Conservation (phyloP, 2,113 vertebrate species). For the Cryptotis parvus region DNA sequence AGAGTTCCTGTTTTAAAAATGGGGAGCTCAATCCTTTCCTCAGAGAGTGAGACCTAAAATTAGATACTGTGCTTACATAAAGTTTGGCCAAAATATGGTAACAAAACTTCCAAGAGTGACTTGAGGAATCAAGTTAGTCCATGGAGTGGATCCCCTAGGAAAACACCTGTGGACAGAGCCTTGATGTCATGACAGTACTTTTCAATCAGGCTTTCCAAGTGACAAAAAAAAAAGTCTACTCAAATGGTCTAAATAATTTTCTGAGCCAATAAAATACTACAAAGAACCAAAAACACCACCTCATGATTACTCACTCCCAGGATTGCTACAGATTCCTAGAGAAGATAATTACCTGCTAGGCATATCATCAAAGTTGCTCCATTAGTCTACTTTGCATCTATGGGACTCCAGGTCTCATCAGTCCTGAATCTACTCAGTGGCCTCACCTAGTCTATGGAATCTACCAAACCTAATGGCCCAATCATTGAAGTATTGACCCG, state of each 20-base stretch:
- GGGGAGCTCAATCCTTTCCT: neutral
- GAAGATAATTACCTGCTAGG: constrained; percentile 78
- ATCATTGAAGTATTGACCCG: neutral
- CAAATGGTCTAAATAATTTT: constrained; percentile 15
- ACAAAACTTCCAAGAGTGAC: neutral
- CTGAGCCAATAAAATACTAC: neutral
- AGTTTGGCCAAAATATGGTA: neutral
- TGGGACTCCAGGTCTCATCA: constrained; percentile 90
- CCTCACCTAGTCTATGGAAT: constrained; percentile 86
- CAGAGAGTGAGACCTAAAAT: neutral
- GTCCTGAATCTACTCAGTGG: constrained; percentile 95
- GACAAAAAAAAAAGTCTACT: neutral
- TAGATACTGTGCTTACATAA: neutral
- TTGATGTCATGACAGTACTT: neutral
- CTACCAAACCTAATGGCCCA: neutral
- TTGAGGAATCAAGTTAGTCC: neutral
- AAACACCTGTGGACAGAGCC: neutral
- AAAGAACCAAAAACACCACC: neutral
- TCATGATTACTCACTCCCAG: neutral
- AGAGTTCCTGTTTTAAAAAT: neutral
- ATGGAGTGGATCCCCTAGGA: neutral
- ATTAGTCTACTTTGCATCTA: constrained; percentile 85
- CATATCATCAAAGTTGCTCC: constrained; percentile 59
- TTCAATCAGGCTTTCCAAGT: neutral
- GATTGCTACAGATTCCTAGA: neutral